Evolutionary conservation across 1,140 invertebrate species (phyloP), one percentile per base, ranked within the genome.

Genomic region (Bombus confusus): DNA sequence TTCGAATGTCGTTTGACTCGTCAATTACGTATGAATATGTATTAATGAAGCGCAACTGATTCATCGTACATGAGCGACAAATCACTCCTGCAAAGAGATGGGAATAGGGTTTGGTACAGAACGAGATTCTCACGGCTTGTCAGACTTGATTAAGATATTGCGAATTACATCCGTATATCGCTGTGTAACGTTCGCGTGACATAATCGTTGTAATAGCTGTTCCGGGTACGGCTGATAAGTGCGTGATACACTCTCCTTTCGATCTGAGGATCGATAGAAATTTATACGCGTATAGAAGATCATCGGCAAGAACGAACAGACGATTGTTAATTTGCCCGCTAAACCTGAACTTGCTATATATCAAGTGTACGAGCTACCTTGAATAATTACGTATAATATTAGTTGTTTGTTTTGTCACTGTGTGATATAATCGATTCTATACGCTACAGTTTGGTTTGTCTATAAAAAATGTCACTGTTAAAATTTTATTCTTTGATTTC

Each of bases 91-190:
- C 5, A 37, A 71, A 28, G 68, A 37, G 69, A 69, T 59, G 37
- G 59, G 28, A 12, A 62, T 64, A 31, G 57, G 28, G 52, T n/a
- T 39, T 1, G 34, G 41, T n/a, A 43, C 69, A 28, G 80, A 41
- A 71, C 59, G 69, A 75, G 75, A 75, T 87, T 82, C 83, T 81
- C 88, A 80, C 83, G 37, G 59, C 57, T 81, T 88, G 87, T 81
- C 88, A 79, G 64, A 79, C 75, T 86, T 74, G 78, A 80, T 73
- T 76, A 74, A 80, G 87, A 81, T 88, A 89, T 69, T 74, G 64
- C 85, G 88, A 80, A 89, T 88, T 89, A 88, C 80, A 82, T 88
- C 79, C 69, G 80, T 75, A 57, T 80, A 88, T 85, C 86, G 57
- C 74, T 52, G 74, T 41, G 62, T 59, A 78, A 52, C 78, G 62